Evolutionary conservation across 2,888 invertebrate genomes (phyloP).

Genomic region (Drosophila paramelanica): DNA sequence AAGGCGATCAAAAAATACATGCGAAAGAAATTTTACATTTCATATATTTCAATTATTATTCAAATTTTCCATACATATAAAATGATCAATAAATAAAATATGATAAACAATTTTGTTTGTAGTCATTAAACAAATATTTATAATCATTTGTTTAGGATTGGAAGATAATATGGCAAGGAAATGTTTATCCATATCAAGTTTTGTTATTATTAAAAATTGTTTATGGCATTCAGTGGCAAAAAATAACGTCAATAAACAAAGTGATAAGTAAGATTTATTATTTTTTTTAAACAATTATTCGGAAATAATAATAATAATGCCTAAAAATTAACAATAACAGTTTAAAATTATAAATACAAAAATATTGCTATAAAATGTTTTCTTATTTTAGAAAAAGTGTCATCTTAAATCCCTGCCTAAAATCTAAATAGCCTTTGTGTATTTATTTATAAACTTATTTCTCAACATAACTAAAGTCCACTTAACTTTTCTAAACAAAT

Average conservation of each 20-base stretch:
- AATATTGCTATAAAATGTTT: too few relatives aligned
- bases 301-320: too few relatives aligned
- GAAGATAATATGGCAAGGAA: background rate
- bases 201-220: background rate
- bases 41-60: background rate
- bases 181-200: background rate
- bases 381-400: background rate
- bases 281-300: background rate
- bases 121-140: too few relatives aligned
- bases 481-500: background rate
- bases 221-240: background rate
- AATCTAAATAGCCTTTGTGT: conserved; percentile 2
- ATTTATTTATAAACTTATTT: background rate
- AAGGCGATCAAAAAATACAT: background rate
- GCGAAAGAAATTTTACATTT: background rate
- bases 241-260: too few relatives aligned
- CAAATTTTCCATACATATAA: too few relatives aligned
- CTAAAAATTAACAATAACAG: too few relatives aligned
- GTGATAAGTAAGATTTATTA: background rate
- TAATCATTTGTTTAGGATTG: too few relatives aligned
- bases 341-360: too few relatives aligned
- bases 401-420: background rate
- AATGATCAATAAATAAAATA: too few relatives aligned
- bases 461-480: too few relatives aligned
- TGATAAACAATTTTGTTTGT: too few relatives aligned